Evolutionary conservation across 2,797 vertebrate species (phyloP).

Genomic region (Anolis apletophallus): DNA sequence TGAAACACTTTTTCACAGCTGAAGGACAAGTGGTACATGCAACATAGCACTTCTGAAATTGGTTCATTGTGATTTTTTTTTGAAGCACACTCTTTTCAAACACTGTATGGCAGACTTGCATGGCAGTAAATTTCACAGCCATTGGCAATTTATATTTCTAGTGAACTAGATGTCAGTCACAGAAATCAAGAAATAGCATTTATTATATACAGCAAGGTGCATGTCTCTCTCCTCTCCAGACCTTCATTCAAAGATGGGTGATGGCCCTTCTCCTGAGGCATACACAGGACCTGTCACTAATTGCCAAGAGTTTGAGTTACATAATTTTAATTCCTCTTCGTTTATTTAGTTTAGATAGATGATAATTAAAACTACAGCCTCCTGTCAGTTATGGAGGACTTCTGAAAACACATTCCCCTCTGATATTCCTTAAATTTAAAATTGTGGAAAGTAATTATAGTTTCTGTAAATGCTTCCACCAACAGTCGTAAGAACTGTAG

Average conservation of each 20-base stretch:
- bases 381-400: not conserved
- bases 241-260: not conserved
- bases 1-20: not conserved
- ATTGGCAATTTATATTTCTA: not conserved
- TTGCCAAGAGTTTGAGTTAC: not conserved
- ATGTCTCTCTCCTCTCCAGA: not conserved
- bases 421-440: not conserved
- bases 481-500: not conserved
- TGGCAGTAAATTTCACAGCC: not conserved
- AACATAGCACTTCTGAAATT: conserved; percentile 16
- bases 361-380: not conserved
- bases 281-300: not conserved
- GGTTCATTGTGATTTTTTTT: not conserved
- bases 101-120: not conserved
- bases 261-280: not conserved
- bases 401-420: not conserved
- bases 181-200: not conserved
- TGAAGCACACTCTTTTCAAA: not conserved
- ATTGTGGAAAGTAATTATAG: not conserved
- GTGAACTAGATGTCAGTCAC: not conserved
- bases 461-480: not conserved
- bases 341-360: not conserved
- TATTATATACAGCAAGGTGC: not conserved
- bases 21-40: not conserved
- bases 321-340: not conserved